These are phyloP conservation scores for Emmelina monodactyla DNA, from an alignment of 2,888 invertebrate species.

Conservation along the genomic window DNA sequence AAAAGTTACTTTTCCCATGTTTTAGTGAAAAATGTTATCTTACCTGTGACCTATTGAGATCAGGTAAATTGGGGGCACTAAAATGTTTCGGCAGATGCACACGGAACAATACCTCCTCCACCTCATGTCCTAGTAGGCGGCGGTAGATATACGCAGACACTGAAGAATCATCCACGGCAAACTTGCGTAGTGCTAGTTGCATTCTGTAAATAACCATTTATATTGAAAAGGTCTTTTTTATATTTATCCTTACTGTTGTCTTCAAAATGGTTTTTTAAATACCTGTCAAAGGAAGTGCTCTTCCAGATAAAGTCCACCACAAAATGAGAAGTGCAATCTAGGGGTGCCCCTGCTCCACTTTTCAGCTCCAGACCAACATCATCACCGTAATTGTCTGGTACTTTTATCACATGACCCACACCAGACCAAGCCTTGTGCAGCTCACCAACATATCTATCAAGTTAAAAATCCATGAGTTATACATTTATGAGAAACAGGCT, in stretches of 20 bases:
- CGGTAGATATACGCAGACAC: conserved; percentile 99
- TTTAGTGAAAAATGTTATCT: neutral
- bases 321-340: conserved; percentile 94
- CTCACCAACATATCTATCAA: conserved; percentile 82
- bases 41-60: conserved; percentile 94
- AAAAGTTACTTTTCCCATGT: no score
- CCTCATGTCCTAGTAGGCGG: conserved; percentile 91
- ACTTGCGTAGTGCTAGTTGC: conserved; percentile 92
- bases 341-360: conserved; percentile 89
- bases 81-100: conserved; percentile 95
- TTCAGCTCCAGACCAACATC: conserved; percentile 98
- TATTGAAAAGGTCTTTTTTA: no score
- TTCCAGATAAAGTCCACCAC: conserved; percentile 99
- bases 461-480: no score
- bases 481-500: no score
- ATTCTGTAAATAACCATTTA: conserved; percentile 69
- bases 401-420: conserved; percentile 96
- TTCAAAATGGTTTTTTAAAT: no score
- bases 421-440: conserved; percentile 96
- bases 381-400: conserved; percentile 95
- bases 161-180: conserved; percentile 95
- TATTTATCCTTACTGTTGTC: no score
- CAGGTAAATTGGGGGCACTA: conserved; percentile 96
- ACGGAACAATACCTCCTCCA: conserved; percentile 91
- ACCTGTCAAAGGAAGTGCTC: conserved; percentile 96